phyloP scores from a whole-genome alignment of 2,113 vertebrate genomes.

The Syrmaticus mikado region DNA sequence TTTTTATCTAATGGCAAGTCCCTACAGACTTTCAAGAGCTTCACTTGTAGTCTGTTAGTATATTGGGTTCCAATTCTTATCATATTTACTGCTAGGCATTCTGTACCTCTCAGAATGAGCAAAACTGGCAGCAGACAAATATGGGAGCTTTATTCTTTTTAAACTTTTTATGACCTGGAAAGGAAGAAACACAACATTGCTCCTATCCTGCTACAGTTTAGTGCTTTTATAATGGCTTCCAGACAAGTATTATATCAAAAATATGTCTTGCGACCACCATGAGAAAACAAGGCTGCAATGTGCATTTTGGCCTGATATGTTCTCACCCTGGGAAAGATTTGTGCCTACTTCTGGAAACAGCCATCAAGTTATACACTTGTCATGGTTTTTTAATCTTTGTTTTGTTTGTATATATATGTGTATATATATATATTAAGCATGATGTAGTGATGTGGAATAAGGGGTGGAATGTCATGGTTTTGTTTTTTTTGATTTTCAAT shows the following conservation, averaged over 20 bases:
- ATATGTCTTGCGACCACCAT: rapidly evolving
- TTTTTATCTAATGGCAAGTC: background rate
- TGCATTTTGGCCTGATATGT: background rate
- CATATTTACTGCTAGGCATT: background rate
- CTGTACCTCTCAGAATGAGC: background rate
- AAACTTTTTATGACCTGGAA: background rate
- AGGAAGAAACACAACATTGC: rapidly evolving
- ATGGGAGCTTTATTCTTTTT: background rate
- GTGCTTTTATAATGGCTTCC: background rate
- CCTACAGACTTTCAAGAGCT: background rate
- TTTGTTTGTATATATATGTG: no score
- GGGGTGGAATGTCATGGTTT: no score
- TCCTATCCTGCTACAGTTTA: background rate
- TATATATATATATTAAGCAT: no score
- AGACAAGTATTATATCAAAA: background rate
- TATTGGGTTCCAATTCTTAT: background rate
- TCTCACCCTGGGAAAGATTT: background rate
- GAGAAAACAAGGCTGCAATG: rapidly evolving
- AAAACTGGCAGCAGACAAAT: background rate
- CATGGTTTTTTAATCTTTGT: no score
- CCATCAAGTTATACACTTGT: background rate
- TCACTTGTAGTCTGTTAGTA: background rate
- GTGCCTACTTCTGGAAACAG: background rate
- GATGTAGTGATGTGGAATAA: no score
- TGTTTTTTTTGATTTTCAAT: no score